Base-by-base conservation (phyloP, 1,140 invertebrate genomes). In the Myzus persicae region DNA sequence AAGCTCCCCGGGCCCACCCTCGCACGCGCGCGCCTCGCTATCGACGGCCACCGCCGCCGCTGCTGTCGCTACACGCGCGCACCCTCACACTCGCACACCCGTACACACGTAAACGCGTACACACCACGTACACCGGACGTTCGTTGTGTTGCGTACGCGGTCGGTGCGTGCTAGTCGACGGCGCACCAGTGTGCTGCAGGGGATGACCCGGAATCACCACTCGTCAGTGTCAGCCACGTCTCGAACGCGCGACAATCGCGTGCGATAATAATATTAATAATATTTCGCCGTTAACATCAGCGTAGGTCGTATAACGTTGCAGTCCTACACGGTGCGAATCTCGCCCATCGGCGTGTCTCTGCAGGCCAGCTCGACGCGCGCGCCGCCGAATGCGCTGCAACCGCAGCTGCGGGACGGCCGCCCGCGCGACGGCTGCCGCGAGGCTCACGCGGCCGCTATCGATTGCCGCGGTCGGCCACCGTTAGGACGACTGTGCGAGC, bases 1-100 rank as follows among this genome's bases (percentile, higher is more conserved):
- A 93, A 93, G 91, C 91, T 93, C 81, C 91, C 91, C 76, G 91
- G 91, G 76, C 46, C 46, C 91, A 84, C 59, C 67, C 90, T 24
- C 90, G 42, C n/a, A 18, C 59, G 18, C 7, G 44, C 76, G 44
- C 67, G n/a, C 40, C 1, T 31, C 26, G 31, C 87, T 89, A 89
- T 89, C 46, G 87, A 89, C 46, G 44, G n/a, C 87, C n/a, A 38
- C 87, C 87, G 46, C 87, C 46, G 8, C 87, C n/a, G n/a, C 48
- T 44, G 85, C 85, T 36, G 85, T 91, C 90, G 59, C 40, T 67
- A 20, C 54, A 40, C 67, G 42, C 90, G 20, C 90, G 36, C 90
- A 44, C 90, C 42, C 59, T 6, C 90, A 26, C 40, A 76, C 59
- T 22, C 48, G 48, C 6, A 51, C 48, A 51, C 48, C 1, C 24